A percentile compares a stretch with the other conserved stretches of the same genome.
Evolutionary conservation across 2,113 vertebrate species (phyloP).

Genomic region (Myanophis thanlyinensis): DNA sequence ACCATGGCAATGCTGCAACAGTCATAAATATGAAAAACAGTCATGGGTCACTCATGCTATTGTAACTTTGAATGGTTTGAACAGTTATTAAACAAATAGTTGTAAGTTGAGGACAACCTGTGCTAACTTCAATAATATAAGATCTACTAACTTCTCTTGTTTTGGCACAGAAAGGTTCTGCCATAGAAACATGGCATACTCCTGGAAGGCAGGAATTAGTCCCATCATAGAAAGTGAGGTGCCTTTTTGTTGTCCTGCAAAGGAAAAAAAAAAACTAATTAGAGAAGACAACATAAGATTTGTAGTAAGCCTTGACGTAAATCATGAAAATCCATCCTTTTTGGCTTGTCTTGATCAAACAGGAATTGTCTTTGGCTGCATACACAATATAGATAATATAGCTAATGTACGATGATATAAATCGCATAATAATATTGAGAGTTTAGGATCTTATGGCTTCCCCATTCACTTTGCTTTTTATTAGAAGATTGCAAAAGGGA

Average conservation of each 20-base stretch:
- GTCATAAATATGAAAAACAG: neutral
- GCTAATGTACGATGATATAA: neutral
- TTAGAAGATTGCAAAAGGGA: neutral
- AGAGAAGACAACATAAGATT: neutral
- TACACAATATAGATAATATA: neutral
- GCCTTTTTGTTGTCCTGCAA: constrained; percentile 86
- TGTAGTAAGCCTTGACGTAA: neutral
- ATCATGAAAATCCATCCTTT: neutral
- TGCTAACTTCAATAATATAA: neutral
- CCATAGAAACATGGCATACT: constrained; percentile 93
- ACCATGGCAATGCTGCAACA: accelerated
- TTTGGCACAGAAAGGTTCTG: constrained; percentile 91
- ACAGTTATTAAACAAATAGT: neutral
- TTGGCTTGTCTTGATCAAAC: neutral
- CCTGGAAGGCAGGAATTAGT: constrained; percentile 74
- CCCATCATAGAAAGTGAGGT: constrained; percentile 89
- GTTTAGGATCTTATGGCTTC: neutral
- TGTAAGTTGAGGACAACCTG: neutral
- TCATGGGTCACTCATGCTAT: neutral
- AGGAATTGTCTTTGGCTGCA: neutral
- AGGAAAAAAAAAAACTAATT: neutral
- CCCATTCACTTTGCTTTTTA: neutral
- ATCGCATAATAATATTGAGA: neutral
- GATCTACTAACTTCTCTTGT: constrained; percentile 86
- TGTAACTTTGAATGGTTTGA: neutral